These are phyloP conservation scores for Dendronephthya gigantea DNA, from an alignment of 64 coral and sea anemone genomes.

Conservation along the genomic window DNA sequence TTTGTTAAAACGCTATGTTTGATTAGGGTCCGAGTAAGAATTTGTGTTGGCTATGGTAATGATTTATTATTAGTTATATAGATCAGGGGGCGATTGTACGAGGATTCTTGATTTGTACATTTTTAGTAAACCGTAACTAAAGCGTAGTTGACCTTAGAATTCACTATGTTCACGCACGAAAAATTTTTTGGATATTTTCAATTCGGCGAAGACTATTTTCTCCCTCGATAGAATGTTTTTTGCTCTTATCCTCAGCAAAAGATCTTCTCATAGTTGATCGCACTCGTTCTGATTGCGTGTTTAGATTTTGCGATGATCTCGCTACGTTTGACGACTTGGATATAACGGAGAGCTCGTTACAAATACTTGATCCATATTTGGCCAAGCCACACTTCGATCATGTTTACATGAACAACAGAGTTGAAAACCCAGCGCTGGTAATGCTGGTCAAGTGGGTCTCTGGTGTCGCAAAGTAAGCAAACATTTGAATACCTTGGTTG, in stretches of 20 bases:
- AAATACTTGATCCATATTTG: constrained; percentile 79
- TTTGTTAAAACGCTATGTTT: too few species aligned
- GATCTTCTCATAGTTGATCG: background rate
- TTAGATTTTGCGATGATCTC: constrained; percentile 82
- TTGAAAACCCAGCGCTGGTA: constrained; percentile 71
- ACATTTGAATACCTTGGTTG: background rate
- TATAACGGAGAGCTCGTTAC: constrained; percentile 59
- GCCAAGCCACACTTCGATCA: constrained; percentile 81
- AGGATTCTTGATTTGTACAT: too few species aligned
- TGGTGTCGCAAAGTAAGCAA: constrained; percentile 68
- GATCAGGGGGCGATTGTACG: too few species aligned
- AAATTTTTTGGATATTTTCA: too few species aligned
- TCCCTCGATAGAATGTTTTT: too few species aligned
- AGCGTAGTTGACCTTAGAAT: too few species aligned
- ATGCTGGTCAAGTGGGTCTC: constrained; percentile 73
- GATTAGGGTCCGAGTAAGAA: too few species aligned
- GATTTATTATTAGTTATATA: too few species aligned
- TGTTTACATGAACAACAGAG: constrained; percentile 70
- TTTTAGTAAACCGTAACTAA: too few species aligned
- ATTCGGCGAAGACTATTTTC: too few species aligned
- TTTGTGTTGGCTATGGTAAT: too few species aligned
- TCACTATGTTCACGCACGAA: too few species aligned
- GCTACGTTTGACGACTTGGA: constrained; percentile 74
- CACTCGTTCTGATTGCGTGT: background rate
- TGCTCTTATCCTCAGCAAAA: background rate